Evolutionary conservation across 2,888 invertebrate genomes (phyloP).

Genomic region (Epistrophe grossulariae): DNA sequence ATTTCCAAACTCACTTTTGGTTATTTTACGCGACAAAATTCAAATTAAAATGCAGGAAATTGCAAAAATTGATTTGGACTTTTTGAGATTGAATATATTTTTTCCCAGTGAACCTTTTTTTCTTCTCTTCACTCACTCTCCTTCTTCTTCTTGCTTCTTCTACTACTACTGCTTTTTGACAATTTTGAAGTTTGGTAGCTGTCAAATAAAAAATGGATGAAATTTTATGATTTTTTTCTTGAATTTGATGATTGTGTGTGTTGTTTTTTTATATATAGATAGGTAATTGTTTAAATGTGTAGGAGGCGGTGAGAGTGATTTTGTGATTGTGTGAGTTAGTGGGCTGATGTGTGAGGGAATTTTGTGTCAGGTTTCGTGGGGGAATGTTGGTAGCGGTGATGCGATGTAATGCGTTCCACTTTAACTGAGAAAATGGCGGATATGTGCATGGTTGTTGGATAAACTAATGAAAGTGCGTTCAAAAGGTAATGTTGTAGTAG

Average conservation of each 20-base stretch:
- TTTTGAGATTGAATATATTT: slow-evolving; percentile 60
- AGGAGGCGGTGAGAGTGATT: slow-evolving; percentile 53
- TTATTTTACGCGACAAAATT: slow-evolving; percentile 63
- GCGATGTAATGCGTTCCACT: slow-evolving; percentile 62
- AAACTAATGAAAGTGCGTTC: slow-evolving; percentile 47
- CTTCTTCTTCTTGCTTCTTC: slow-evolving; percentile 60
- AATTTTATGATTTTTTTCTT: slow-evolving; percentile 69
- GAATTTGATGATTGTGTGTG: slow-evolving; percentile 41
- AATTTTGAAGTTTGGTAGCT: slow-evolving; percentile 78
- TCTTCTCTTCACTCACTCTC: slow-evolving; percentile 64
- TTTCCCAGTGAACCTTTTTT: slow-evolving; percentile 74
- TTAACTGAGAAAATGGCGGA: slow-evolving; percentile 70
- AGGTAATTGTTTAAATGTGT: slow-evolving; percentile 26
- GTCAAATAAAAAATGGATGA: slow-evolving; percentile 78
- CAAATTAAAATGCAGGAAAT: slow-evolving; percentile 68
- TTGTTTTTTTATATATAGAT: slow-evolving; percentile 56
- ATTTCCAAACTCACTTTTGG: slow-evolving; percentile 46
- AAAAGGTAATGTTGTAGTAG: slow-evolving; percentile 52
- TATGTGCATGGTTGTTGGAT: slow-evolving; percentile 40
- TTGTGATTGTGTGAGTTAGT: slow-evolving; percentile 28
- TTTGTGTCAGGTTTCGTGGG: slow-evolving; percentile 50
- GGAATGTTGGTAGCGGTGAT: slow-evolving; percentile 66
- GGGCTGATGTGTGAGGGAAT: slow-evolving; percentile 71
- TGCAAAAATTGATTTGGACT: slow-evolving; percentile 73
- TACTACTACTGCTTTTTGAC: slow-evolving; percentile 76